Percentiles rank a stretch among this genome's conserved stretches.
These are phyloP conservation scores for Euclidia mi DNA, from an alignment of 2,888 invertebrate genomes.

Conservation along the genomic window DNA sequence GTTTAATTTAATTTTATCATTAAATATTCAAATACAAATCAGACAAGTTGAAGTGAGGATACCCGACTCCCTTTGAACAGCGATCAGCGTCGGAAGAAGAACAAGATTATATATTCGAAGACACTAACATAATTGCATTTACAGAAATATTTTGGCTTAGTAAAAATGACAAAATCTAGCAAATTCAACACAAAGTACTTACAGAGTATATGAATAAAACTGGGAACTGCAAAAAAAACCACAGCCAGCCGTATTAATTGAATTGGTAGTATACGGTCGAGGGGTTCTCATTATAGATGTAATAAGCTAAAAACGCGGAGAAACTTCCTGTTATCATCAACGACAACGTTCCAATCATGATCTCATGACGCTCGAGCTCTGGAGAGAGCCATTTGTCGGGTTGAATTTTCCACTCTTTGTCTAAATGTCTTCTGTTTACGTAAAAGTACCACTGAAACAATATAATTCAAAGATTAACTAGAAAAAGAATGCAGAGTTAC, in stretches of 20 bases:
- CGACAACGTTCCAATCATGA: constrained; percentile 90
- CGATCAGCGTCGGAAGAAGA: no score
- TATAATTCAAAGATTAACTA: no score
- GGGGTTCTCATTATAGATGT: constrained; percentile 92
- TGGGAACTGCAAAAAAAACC: constrained; percentile 92
- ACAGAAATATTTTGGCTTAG: no score
- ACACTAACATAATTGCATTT: no score
- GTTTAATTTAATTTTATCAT: no score
- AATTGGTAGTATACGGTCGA: constrained; percentile 91
- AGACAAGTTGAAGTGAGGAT: no score
- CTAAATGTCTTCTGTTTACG: constrained; percentile 89
- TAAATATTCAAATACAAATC: no score
- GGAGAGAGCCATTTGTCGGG: constrained; percentile 92
- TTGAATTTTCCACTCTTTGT: constrained; percentile 94
- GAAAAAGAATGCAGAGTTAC: no score
- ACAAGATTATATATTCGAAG: no score
- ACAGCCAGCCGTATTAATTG: constrained; percentile 91
- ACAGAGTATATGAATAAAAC: constrained; percentile 91
- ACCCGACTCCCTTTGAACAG: no score
- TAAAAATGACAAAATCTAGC: no score
- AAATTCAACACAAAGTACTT: constrained; percentile 48
- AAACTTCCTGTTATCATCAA: constrained; percentile 88
- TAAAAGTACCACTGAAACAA: constrained; percentile 92
- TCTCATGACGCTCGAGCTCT: constrained; percentile 92
- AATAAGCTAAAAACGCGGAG: constrained; percentile 91